These are phyloP conservation scores for Pachypeltis micranthus DNA, from an alignment of 1,140 invertebrate genomes.

Conservation along the genomic window DNA sequence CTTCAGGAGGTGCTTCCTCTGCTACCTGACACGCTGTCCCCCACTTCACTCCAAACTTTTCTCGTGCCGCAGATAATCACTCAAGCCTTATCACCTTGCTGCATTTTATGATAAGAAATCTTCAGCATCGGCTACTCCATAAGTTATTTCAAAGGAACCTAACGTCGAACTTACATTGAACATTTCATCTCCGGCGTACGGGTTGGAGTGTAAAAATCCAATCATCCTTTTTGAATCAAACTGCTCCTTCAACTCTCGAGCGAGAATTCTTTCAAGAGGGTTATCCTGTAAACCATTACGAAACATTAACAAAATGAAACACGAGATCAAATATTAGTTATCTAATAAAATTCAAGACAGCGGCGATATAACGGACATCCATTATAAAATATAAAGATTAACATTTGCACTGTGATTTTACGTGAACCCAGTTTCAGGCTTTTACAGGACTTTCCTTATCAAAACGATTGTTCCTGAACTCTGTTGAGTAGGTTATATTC, in stretches of 20 bases:
- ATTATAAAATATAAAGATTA: not conserved
- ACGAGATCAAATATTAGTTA: slow-evolving; percentile 5
- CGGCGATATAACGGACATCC: not conserved
- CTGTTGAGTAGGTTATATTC: too few species aligned
- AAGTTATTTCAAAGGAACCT: not conserved
- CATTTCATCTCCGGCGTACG: slow-evolving; percentile 44
- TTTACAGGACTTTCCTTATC: too few species aligned
- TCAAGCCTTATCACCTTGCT: not conserved
- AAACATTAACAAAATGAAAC: slow-evolving; percentile 6
- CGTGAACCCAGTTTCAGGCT: too few species aligned
- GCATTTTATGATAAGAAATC: not conserved
- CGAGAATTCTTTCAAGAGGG: slow-evolving; percentile 55
- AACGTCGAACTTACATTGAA: slow-evolving; percentile 43
- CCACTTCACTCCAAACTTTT: not conserved
- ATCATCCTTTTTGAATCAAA: slow-evolving; percentile 56
- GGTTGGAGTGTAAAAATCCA: slow-evolving; percentile 54
- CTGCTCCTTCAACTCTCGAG: slow-evolving; percentile 51
- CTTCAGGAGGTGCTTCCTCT: not conserved
- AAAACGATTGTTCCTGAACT: too few species aligned
- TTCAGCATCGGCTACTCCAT: not conserved
- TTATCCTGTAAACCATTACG: slow-evolving; percentile 29
- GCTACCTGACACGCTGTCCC: not conserved
- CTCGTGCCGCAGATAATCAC: not conserved
- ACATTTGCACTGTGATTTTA: too few species aligned
- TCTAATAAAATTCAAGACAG: not conserved